phyloP scores from a whole-genome alignment of 2,113 vertebrate genomes.

The Oostethus manadensis region DNA sequence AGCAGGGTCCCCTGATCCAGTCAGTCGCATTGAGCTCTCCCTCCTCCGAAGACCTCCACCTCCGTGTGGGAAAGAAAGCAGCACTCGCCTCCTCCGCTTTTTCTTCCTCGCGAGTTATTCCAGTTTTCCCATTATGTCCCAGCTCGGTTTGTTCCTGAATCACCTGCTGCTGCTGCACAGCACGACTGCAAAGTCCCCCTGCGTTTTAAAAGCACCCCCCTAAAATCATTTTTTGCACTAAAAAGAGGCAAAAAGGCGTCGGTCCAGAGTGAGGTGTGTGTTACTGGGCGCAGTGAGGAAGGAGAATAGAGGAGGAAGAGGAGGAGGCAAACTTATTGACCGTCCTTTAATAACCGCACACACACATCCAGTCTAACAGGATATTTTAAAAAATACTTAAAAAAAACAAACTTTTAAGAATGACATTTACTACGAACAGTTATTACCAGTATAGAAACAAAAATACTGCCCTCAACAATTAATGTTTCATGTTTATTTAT shows the following conservation, averaged over 20 bases:
- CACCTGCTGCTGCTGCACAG: not conserved
- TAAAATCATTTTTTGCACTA: not conserved
- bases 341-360: constrained; percentile 18
- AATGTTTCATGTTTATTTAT: too few species aligned
- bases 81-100: not conserved
- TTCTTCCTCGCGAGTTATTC: constrained; percentile 5
- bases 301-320: constrained; percentile 3
- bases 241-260: not conserved
- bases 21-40: constrained; percentile 68
- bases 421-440: too few species aligned
- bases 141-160: not conserved
- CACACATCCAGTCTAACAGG: not conserved
- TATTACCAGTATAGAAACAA: too few species aligned
- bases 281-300: not conserved
- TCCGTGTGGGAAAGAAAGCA: not conserved
- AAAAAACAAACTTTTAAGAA: not conserved
- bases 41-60: constrained; percentile 14
- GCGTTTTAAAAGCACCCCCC: too few species aligned
- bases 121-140: not conserved
- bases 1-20: constrained; percentile 36
- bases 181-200: not conserved
- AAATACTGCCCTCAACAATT: too few species aligned
- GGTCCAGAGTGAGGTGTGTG: not conserved
- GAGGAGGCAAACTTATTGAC: constrained; percentile 21
- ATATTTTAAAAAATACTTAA: not conserved